Conservation (phyloP, 2,888 invertebrate genomes). For the Geotrupes spiniger region DNA sequence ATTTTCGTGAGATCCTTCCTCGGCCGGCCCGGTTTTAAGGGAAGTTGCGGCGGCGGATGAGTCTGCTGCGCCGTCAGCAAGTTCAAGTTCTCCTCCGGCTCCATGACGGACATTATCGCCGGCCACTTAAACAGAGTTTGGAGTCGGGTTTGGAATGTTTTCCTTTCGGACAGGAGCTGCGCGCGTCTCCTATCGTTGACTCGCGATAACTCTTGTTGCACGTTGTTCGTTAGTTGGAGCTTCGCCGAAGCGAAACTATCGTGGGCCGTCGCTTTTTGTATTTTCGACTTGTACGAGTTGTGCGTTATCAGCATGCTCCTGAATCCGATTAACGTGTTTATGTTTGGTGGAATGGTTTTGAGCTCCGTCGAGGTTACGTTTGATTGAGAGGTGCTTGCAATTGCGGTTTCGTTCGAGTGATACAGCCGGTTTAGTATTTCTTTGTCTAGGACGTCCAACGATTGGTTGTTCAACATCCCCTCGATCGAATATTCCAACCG, state of each 20-base stretch:
- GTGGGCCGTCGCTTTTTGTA: background rate
- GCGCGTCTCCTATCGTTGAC: background rate
- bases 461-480: slow-evolving; percentile 6
- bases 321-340: slow-evolving; percentile 31
- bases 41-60: background rate
- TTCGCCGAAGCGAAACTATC: background rate
- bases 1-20: slow-evolving; percentile 20
- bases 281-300: slow-evolving; percentile 23
- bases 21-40: slow-evolving; percentile 20
- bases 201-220: background rate
- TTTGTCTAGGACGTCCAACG: slow-evolving; percentile 16
- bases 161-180: slow-evolving; percentile 9
- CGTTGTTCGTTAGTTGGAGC: background rate
- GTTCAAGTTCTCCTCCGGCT: slow-evolving; percentile 9
- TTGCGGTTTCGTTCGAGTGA: too few relatives aligned
- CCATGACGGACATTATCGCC: slow-evolving; percentile 22
- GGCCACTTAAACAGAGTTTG: slow-evolving; percentile 27
- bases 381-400: too few relatives aligned
- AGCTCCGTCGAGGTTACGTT: too few relatives aligned
- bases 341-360: slow-evolving; percentile 33
- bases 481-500: slow-evolving; percentile 8
- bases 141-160: slow-evolving; percentile 19
- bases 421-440: too few relatives aligned
- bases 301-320: slow-evolving; percentile 31
- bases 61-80: background rate